A percentile compares a stretch with the other conserved stretches of the same genome.
Evolutionary conservation across 2,797 vertebrate genomes (phyloP).

Genomic region (Enteromius thamalakanensis): DNA sequence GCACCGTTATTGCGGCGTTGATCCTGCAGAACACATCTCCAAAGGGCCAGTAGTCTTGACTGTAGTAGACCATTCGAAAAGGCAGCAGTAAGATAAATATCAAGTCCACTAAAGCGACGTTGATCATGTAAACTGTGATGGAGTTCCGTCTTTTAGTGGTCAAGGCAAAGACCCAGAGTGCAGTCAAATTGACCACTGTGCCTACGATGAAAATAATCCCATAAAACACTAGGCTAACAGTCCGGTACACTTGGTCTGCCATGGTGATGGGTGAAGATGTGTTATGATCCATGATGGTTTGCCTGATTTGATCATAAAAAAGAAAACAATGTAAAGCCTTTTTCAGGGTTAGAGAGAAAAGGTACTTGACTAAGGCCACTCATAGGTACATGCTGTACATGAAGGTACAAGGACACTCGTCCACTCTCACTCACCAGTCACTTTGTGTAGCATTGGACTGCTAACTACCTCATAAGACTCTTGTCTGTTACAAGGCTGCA

Average conservation of each 20-base stretch:
- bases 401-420: too few species aligned
- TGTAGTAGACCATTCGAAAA: conserved; percentile 88
- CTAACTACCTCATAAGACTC: too few species aligned
- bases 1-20: conserved; percentile 84
- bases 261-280: neutral
- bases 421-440: too few species aligned
- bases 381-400: too few species aligned
- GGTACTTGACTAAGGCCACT: too few species aligned
- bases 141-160: conserved; percentile 95
- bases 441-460: too few species aligned
- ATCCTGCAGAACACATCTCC: conserved; percentile 88
- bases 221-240: conserved; percentile 87
- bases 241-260: conserved; percentile 77
- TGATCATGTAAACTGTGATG: conserved; percentile 95
- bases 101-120: conserved; percentile 91
- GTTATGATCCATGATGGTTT: conserved; percentile 66
- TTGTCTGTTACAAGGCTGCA: too few species aligned
- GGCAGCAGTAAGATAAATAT: conserved; percentile 87
- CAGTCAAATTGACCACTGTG: conserved; percentile 86
- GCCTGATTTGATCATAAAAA: conserved; percentile 15
- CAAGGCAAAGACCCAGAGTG: conserved; percentile 95
- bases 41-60: conserved; percentile 86
- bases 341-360: neutral
- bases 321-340: neutral
- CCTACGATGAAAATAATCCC: conserved; percentile 85